These are phyloP conservation scores for Sigmodon hispidus DNA, from an alignment of 2,113 vertebrate species.

Conservation along the genomic window DNA sequence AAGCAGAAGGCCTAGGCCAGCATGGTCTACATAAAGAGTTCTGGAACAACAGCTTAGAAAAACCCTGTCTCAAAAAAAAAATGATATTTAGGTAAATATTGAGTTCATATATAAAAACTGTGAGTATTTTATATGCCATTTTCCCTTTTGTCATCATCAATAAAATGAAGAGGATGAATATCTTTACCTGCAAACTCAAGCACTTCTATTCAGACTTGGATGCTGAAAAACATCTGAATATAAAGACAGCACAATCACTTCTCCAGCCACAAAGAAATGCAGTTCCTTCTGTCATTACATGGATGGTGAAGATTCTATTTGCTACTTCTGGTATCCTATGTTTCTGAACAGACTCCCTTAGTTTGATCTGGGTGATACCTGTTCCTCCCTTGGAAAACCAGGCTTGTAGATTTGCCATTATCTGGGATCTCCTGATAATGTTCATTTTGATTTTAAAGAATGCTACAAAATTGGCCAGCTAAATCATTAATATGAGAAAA, in stretches of 20 bases:
- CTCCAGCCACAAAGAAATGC: background rate
- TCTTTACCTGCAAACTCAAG: background rate
- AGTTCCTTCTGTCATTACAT: background rate
- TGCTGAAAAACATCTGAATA: fast-evolving
- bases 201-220: background rate
- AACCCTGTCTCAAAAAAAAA: background rate
- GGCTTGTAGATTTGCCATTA: constrained; percentile 14
- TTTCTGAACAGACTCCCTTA: background rate
- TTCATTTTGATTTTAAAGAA: constrained; percentile 63
- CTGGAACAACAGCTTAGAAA: background rate
- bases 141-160: background rate
- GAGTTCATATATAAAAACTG: background rate
- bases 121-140: background rate
- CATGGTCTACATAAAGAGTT: background rate
- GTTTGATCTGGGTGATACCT: background rate
- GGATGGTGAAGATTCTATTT: background rate
- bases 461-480: constrained; percentile 29
- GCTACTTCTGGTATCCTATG: background rate
- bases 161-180: background rate
- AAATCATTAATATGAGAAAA: constrained; percentile 55
- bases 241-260: background rate
- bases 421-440: constrained; percentile 38
- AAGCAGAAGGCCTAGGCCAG: background rate
- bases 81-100: background rate
- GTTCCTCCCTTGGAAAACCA: background rate